These are phyloP conservation scores for Caenorhabditis japonica DNA, from an alignment of 2,888 invertebrate genomes.

Conservation along the genomic window DNA sequence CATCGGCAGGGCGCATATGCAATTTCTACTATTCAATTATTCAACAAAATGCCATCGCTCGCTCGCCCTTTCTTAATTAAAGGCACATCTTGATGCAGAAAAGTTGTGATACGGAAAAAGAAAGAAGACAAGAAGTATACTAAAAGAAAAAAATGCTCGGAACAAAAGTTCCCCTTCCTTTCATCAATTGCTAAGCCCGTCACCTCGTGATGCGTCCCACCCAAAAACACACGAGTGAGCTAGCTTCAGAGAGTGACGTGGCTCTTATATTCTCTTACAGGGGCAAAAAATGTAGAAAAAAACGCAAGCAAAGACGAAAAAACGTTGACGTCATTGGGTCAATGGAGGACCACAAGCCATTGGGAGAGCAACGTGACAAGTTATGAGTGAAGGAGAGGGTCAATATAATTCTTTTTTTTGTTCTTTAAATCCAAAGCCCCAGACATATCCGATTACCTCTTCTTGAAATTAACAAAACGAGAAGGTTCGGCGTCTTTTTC, in stretches of 20 bases:
- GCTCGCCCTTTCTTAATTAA: no score
- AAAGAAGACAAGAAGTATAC: no score
- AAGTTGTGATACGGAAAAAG: background rate
- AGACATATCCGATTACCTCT: constrained; percentile 29
- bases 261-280: constrained; percentile 20
- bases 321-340: constrained; percentile 50
- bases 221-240: constrained; percentile 33
- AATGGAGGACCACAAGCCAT: constrained; percentile 14
- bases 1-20: no score
- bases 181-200: constrained; percentile 44
- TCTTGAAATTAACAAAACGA: no score
- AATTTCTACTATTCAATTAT: no score
- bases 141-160: constrained; percentile 21
- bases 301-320: constrained; percentile 24
- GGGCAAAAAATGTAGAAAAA: no score
- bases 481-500: no score
- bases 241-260: constrained; percentile 37
- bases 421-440: no score
- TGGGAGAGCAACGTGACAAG: constrained; percentile 37
- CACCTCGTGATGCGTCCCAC: constrained; percentile 39
- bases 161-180: constrained; percentile 14
- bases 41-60: no score
- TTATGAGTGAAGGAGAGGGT: background rate
- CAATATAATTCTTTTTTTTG: background rate
- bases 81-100: background rate